Evolutionary conservation across 2,797 vertebrate genomes (phyloP).

Genomic region (Tokudaia muenninki): DNA sequence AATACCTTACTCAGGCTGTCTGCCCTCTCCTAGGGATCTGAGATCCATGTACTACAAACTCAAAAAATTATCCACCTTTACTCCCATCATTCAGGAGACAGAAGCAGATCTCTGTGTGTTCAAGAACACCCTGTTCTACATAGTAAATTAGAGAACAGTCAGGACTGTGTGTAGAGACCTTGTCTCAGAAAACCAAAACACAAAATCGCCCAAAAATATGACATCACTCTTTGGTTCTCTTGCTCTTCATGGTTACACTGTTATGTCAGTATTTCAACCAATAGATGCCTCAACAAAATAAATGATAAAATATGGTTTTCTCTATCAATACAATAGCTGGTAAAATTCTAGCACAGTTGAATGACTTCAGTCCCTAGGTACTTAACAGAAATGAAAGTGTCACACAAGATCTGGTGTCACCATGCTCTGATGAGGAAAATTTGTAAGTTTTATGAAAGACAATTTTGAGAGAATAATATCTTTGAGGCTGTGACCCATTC

Average conservation of each 20-base stretch:
- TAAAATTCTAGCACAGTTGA: neutral
- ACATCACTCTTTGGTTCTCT: neutral
- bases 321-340: neutral
- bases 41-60: neutral
- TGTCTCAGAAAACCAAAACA: neutral
- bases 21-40: neutral
- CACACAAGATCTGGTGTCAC: neutral
- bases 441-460: neutral
- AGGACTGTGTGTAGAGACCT: neutral
- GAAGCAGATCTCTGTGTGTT: neutral
- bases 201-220: neutral
- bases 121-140: neutral
- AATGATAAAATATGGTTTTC: neutral
- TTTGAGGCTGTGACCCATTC: neutral
- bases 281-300: neutral
- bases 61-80: neutral
- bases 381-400: neutral
- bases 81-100: neutral
- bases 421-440: neutral
- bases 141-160: neutral
- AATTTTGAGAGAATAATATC: neutral
- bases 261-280: neutral
- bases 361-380: neutral
- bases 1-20: neutral
- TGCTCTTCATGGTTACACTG: neutral